Conservation (phyloP, 1,140 invertebrate genomes). For the Listronotus oregonensis region DNA sequence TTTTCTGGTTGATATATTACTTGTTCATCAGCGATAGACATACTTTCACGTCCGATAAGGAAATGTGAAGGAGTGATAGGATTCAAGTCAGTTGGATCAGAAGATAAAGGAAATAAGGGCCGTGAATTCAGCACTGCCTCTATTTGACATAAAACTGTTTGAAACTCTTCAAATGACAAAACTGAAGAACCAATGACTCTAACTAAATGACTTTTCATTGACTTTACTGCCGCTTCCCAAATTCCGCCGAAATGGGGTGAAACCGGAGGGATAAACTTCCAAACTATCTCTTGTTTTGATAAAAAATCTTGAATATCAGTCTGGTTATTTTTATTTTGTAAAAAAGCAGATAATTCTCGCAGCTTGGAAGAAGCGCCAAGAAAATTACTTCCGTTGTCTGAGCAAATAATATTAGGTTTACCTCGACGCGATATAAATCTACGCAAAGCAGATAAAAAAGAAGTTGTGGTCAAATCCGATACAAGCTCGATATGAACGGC, state of each 20-base stretch:
- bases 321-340: background rate
- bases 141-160: background rate
- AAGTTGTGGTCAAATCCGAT: background rate
- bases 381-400: background rate
- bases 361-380: background rate
- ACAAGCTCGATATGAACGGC: background rate
- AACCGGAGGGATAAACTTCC: slow-evolving; percentile 5
- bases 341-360: background rate
- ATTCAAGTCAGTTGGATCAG: no score
- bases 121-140: background rate
- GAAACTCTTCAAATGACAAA: slow-evolving; percentile 3
- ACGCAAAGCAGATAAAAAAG: background rate
- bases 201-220: slow-evolving; percentile 8
- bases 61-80: no score
- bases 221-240: slow-evolving; percentile 10
- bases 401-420: background rate
- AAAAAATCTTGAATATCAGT: background rate
- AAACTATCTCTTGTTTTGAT: background rate
- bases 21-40: no score
- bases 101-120: no score
- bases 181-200: background rate
- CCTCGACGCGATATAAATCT: background rate
- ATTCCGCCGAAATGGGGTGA: slow-evolving; percentile 12
- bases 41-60: no score
- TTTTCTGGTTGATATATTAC: no score